phyloP scores from a whole-genome alignment of 37 sponge, comb jelly and placozoan species.

The Agelas oroides region DNA sequence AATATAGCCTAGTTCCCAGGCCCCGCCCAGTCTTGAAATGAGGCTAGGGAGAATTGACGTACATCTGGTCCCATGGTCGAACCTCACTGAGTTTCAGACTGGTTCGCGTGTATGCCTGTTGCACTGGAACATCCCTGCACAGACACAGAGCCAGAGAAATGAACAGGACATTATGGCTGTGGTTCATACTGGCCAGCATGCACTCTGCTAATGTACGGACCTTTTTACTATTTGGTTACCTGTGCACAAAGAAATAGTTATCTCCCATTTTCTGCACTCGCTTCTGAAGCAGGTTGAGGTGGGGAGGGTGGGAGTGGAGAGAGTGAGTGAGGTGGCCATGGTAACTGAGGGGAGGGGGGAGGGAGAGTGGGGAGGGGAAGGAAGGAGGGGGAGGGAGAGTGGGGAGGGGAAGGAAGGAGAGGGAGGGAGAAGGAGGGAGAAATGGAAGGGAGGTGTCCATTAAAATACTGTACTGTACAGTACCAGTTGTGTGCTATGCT shows the following conservation, averaged over 20 bases:
- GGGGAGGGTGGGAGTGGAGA: constrained; percentile 9
- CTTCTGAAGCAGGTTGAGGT: constrained; percentile 16
- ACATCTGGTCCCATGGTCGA: constrained; percentile 76
- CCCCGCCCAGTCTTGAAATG: no score
- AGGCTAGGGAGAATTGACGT: not conserved
- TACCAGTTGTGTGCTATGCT: no score
- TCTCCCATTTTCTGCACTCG: constrained; percentile 41
- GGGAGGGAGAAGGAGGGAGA: no score
- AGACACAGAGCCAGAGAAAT: not conserved
- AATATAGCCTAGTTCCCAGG: no score
- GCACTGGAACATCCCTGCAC: constrained; percentile 59
- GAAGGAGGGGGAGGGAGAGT: no score
- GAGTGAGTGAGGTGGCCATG: constrained; percentile 21
- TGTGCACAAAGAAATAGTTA: constrained; percentile 51
- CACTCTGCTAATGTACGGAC: no score
- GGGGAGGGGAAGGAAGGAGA: no score
- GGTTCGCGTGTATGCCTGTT: constrained; percentile 62
- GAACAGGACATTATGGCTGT: no score
- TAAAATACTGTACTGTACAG: no score
- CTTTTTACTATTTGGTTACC: not conserved
- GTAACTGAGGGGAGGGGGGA: constrained; percentile 16
- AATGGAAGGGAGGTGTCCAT: no score
- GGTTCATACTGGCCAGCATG: no score
- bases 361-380: no score
- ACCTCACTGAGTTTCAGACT: constrained; percentile 57